These are phyloP conservation scores for Lycaon pictus DNA, from an alignment of 2,113 vertebrate genomes.

Conservation along the genomic window DNA sequence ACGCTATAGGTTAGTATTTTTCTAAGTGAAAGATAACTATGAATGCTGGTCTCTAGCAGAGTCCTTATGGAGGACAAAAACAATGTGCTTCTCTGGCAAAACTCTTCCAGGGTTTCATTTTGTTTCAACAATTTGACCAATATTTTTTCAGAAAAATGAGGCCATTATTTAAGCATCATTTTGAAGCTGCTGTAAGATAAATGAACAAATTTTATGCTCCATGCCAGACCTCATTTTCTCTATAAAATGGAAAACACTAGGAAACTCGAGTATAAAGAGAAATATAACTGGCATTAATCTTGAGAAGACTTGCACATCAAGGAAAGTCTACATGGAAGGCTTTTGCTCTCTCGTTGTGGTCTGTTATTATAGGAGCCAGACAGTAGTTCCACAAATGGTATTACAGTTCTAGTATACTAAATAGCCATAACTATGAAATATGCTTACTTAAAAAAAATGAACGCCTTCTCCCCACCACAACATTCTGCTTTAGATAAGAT, in stretches of 20 bases:
- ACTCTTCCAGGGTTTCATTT: conserved; percentile 55
- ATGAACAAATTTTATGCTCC: conserved; percentile 64
- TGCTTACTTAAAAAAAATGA: neutral
- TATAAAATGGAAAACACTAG: conserved; percentile 63
- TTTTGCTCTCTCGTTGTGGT: neutral
- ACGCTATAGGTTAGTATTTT: neutral
- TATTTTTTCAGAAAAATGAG: conserved; percentile 43
- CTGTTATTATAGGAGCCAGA: neutral
- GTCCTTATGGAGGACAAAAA: conserved; percentile 20
- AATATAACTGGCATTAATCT: neutral
- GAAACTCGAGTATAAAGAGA: conserved; percentile 47
- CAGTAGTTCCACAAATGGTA: conserved; percentile 24
- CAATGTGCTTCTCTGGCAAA: conserved; percentile 26
- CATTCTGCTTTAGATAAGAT: neutral
- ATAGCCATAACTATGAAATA: conserved; percentile 36
- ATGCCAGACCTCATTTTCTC: conserved; percentile 72
- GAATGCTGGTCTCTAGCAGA: neutral
- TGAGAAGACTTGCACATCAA: conserved; percentile 47
- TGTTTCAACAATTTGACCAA: conserved; percentile 34
- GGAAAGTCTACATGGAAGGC: neutral
- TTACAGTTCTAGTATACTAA: neutral
- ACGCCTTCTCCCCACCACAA: neutral
- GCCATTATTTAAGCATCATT: conserved; percentile 62
- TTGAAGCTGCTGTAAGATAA: conserved; percentile 60
- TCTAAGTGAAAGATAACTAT: neutral